Base-by-base conservation (phyloP, 2,888 invertebrate genomes). In the Graphium colonna region DNA sequence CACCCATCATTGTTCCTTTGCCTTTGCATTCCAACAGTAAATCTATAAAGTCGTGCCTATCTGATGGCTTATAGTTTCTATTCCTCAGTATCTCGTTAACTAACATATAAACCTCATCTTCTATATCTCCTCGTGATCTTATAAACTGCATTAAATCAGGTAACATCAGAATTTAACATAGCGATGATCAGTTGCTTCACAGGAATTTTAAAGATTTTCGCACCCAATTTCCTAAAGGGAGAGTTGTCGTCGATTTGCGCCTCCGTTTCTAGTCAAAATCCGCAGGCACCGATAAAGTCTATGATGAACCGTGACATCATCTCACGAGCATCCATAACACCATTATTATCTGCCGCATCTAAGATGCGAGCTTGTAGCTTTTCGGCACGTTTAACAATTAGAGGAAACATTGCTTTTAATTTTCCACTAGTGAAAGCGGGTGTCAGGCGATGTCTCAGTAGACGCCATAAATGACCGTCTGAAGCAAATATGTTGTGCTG, bases 291-390 rank as follows among this genome's bases (percentile, higher is more conserved):
- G 43, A 82, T 81, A 58, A 82, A 78, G 59, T 82, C 82, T 9
- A 77, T 82, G 21, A 79, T 82, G 62, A 76, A 81, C 5, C 81
- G 72, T 12, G 75, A 78, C 82, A 82, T 79, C 18, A 82, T 71
- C 50, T 83, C 82, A 0, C 80, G 69, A 1, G 75, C 78, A 60
- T 81, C 80, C 3, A 77, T 28, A 7, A 67, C 52, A 10, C 45
- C 55, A 0, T 64, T 68, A 0, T 59, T 55, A 10, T 71, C 61
- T 3, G 69, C 65, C 1, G 64, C 52, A 1, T 38, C 41, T 3
- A 66, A 60, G 10, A 68, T 59, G 1, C 72, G 66, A 28, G 61
- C 50, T 57, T 73, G 76, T n/a, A n/a, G n/a, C n/a, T n/a, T n/a
- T n/a, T n/a, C n/a, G n/a, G n/a, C n/a, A n/a, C n/a, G n/a, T n/a